Percentiles rank a stretch among this genome's conserved stretches.
These are phyloP conservation scores for Orchesellides sinensis DNA, from an alignment of 2,888 invertebrate species.

Conservation along the genomic window DNA sequence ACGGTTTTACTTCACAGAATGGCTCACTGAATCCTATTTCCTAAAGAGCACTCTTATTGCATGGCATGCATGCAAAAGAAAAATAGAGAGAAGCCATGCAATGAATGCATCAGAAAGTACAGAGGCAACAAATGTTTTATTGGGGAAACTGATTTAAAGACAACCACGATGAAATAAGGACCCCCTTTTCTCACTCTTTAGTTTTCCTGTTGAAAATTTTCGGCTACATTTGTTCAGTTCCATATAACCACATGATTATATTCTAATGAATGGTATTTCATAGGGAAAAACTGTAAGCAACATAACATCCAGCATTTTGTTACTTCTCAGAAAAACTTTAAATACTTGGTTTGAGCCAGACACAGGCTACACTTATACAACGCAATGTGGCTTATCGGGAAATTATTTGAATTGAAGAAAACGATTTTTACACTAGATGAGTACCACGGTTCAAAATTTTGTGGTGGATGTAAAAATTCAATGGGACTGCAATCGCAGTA, in stretches of 20 bases:
- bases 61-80: background rate
- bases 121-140: constrained; percentile 12
- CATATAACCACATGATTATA: background rate
- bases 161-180: background rate
- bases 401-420: background rate
- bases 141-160: constrained; percentile 17
- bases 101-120: background rate
- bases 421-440: constrained; percentile 24
- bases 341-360: background rate
- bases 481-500: background rate
- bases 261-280: background rate
- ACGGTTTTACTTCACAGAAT: constrained; percentile 12
- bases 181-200: background rate
- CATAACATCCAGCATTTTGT: background rate
- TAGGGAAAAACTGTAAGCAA: background rate
- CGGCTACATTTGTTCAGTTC: background rate
- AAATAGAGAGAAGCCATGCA: too few relatives aligned
- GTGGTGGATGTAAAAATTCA: too few relatives aligned
- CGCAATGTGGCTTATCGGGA: background rate
- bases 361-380: background rate
- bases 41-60: constrained; percentile 29
- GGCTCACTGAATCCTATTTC: constrained; percentile 39
- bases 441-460: constrained; percentile 1
- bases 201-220: background rate
- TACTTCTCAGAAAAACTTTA: background rate